A percentile compares a stretch with the other conserved stretches of the same genome.
phyloP scores from a whole-genome alignment of 2,888 invertebrate species.

The Diarsia brunnea region DNA sequence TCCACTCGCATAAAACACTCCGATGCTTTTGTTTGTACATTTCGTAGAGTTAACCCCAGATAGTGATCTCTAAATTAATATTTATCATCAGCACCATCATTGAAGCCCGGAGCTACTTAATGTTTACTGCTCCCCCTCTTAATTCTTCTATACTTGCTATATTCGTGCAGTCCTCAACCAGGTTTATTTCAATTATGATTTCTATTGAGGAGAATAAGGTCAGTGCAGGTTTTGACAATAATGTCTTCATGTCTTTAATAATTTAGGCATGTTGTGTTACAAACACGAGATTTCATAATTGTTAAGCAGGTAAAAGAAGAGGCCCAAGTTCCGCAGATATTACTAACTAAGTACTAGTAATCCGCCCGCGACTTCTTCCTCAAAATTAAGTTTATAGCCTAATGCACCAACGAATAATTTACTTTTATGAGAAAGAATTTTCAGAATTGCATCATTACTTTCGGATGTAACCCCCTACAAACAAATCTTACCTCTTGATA shows the following conservation, averaged over 20 bases:
- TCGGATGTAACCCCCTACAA: no score
- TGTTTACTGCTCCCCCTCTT: neutral
- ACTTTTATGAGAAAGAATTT: no score
- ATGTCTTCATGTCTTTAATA: no score
- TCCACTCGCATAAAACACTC: slow-evolving; percentile 35
- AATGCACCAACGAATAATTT: no score
- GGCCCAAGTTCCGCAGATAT: neutral
- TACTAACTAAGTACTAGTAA: no score
- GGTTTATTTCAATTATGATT: neutral
- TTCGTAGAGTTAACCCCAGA: neutral
- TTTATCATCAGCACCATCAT: neutral
- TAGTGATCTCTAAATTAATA: neutral
- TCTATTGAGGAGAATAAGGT: no score
- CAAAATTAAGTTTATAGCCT: no score
- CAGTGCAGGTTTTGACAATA: no score
- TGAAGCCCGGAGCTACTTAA: neutral
- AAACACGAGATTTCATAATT: neutral
- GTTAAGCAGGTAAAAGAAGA: neutral
- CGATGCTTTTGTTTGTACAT: slow-evolving; percentile 12
- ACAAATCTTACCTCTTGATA: no score
- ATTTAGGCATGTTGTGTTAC: neutral
- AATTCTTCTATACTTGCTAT: neutral
- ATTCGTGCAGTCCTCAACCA: neutral
- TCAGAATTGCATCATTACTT: no score
- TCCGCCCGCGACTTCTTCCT: no score